Evolutionary conservation across 1,140 invertebrate species (phyloP).

Genomic region (Rhopalosiphum padi): DNA sequence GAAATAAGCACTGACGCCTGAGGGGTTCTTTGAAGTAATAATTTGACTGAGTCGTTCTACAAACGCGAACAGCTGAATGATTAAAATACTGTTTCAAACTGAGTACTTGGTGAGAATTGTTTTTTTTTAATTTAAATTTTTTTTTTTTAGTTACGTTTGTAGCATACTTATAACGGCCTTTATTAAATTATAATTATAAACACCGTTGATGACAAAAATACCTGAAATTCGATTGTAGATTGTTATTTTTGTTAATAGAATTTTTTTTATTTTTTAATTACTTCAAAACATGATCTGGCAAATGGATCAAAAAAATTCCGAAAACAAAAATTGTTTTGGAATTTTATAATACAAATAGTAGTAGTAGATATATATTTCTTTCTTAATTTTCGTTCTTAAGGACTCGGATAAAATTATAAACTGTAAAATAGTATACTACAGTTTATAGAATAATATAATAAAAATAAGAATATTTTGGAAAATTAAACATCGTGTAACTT

Average conservation of each 20-base stretch:
- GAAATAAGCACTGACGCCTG: background rate
- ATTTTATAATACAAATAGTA: background rate
- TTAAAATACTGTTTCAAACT: background rate
- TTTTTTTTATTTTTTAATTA: background rate
- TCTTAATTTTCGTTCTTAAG: background rate
- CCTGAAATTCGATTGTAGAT: background rate
- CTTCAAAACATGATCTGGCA: background rate
- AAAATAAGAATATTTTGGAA: background rate
- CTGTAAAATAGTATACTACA: background rate
- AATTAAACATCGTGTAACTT: slow-evolving; percentile 1
- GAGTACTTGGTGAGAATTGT: background rate
- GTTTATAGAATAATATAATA: background rate
- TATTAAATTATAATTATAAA: slow-evolving; percentile 14
- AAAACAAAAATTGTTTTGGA: background rate
- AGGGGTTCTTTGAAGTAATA: slow-evolving; percentile 28
- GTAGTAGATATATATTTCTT: background rate
- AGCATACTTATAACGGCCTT: background rate
- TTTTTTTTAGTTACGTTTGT: background rate
- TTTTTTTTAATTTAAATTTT: background rate
- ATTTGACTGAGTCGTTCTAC: slow-evolving; percentile 10
- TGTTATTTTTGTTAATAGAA: background rate
- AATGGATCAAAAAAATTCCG: background rate
- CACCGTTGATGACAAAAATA: background rate
- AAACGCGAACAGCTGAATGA: slow-evolving; percentile 21
- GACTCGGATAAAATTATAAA: background rate